Evolutionary conservation across 1,140 invertebrate species (phyloP).

Genomic region (Aphaenogaster ashmeadi): DNA sequence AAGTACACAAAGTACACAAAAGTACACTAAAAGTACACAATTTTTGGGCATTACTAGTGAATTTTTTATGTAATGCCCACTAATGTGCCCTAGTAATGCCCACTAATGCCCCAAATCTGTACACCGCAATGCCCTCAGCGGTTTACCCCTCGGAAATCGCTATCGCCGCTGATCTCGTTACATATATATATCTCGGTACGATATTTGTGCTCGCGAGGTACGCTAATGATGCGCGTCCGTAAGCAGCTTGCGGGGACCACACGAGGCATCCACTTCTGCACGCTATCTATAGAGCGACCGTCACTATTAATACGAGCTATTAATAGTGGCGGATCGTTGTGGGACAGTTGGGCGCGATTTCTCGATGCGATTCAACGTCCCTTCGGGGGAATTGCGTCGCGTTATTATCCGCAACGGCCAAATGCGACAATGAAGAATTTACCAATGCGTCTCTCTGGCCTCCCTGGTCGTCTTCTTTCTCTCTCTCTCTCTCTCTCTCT

Average conservation of each 20-base stretch:
- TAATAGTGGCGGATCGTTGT: conserved; percentile 74
- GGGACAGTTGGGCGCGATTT: conserved; percentile 70
- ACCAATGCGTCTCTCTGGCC: background rate
- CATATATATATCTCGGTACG: background rate
- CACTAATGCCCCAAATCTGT: too few relatives aligned
- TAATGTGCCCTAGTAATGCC: too few relatives aligned
- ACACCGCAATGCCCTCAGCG: too few relatives aligned
- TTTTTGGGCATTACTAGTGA: too few relatives aligned
- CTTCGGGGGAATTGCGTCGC: conserved; percentile 37
- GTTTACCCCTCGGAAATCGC: too few relatives aligned
- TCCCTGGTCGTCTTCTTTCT: background rate
- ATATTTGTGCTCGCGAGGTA: conserved; percentile 14
- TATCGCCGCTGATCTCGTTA: conserved; percentile 10
- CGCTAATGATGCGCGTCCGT: conserved; percentile 60
- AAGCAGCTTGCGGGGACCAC: conserved; percentile 43
- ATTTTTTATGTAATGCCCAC: too few relatives aligned
- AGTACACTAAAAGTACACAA: too few relatives aligned
- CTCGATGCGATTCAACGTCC: conserved; percentile 51
- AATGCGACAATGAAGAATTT: conserved; percentile 32
- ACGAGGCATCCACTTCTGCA: conserved; percentile 34
- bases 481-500: background rate
- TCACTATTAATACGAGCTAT: conserved; percentile 78
- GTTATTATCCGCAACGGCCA: conserved; percentile 52
- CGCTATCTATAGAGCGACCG: conserved; percentile 78
- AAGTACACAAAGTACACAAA: too few relatives aligned